Conservation (phyloP, 2,888 invertebrate species). For the Glaucopsyche alexis region DNA sequence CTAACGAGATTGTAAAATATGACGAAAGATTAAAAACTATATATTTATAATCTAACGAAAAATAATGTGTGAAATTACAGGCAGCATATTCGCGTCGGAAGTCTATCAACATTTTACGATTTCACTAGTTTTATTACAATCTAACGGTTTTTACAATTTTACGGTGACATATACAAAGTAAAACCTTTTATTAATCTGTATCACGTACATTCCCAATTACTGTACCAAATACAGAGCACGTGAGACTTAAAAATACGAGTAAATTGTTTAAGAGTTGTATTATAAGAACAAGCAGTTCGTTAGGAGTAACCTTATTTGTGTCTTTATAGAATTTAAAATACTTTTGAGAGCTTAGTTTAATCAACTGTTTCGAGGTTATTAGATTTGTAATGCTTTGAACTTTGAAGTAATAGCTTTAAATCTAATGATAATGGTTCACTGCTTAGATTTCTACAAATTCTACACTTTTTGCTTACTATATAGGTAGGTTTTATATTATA, state of each 20-base stretch:
- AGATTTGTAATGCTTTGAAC: background rate
- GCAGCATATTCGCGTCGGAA: too few species aligned
- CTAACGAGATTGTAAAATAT: too few species aligned
- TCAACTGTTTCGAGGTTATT: background rate
- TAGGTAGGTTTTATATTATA: too few species aligned
- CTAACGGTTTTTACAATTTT: too few species aligned
- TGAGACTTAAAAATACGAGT: slow-evolving; percentile 1
- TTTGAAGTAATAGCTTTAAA: too few species aligned
- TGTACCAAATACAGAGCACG: background rate
- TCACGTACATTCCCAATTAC: slow-evolving; percentile 12
- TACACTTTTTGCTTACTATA: too few species aligned
- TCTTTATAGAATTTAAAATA: background rate
- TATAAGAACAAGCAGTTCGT: background rate
- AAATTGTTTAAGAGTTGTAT: slow-evolving; percentile 10
- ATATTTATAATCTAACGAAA: too few species aligned
- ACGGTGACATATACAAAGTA: background rate
- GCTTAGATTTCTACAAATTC: background rate
- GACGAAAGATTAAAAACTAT: too few species aligned
- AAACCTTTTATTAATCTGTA: slow-evolving; percentile 8
- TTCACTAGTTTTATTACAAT: too few species aligned
- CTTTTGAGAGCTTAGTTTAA: background rate
- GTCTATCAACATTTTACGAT: too few species aligned
- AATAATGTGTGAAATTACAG: too few species aligned
- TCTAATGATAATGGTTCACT: background rate
- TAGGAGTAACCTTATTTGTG: background rate